These are phyloP conservation scores for Rousettus madagascariensis DNA, from an alignment of 2,797 vertebrate species.

Conservation along the genomic window DNA sequence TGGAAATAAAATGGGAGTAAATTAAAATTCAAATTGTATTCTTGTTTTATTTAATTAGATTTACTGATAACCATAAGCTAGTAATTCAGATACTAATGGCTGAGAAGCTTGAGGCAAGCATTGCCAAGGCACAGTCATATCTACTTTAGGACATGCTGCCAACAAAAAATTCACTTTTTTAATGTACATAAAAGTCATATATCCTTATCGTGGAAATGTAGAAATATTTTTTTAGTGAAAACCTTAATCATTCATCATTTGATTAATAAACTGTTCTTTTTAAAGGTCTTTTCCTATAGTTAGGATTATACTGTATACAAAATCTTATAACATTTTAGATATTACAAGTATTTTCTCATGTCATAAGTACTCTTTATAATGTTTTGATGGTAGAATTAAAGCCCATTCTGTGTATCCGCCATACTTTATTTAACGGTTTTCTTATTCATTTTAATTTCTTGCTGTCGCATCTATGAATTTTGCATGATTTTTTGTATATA, in stretches of 20 bases:
- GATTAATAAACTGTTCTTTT: not conserved
- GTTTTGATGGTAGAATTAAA: not conserved
- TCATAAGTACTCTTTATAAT: not conserved
- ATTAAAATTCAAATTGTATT: not conserved
- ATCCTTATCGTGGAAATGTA: not conserved
- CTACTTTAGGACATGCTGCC: not conserved
- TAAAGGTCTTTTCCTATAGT: not conserved
- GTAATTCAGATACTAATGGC: not conserved
- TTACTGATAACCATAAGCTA: not conserved
- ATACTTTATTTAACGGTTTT: not conserved
- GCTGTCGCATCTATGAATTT: not conserved
- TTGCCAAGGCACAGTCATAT: not conserved
- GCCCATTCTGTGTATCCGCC: not conserved
- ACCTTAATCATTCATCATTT: not conserved
- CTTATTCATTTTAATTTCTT: not conserved
- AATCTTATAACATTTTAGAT: not conserved
- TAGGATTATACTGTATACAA: not conserved
- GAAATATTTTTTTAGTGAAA: not conserved
- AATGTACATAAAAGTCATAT: not conserved
- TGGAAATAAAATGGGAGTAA: not conserved
- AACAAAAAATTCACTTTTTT: not conserved
- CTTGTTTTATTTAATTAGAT: conserved; percentile 9
- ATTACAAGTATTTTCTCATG: not conserved
- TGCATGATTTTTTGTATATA: not conserved
- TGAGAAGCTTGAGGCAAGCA: not conserved